phyloP scores from a whole-genome alignment of 53 echinoderm and acorn worm species.

The Holothuria leucospilota region DNA sequence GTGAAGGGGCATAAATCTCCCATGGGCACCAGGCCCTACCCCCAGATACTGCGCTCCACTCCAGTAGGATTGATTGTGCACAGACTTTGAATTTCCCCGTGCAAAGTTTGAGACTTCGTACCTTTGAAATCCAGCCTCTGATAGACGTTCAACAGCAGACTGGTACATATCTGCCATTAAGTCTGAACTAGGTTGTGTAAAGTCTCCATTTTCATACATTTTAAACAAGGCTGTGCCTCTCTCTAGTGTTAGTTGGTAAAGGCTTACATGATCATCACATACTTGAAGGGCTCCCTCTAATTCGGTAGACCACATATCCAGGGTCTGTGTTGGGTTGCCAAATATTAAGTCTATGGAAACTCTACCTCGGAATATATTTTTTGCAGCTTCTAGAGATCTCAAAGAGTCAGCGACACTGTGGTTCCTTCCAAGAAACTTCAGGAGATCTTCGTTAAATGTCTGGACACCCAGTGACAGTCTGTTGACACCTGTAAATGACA shows the following conservation, averaged over 20 bases:
- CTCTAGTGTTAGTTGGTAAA: conserved; percentile 94
- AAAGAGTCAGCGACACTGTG: conserved; percentile 77
- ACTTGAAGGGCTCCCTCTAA: conserved; percentile 55
- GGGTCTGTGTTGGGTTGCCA: conserved; percentile 79
- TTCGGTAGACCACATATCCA: conserved; percentile 72
- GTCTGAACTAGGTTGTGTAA: conserved; percentile 72
- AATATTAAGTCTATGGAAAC: conserved; percentile 85
- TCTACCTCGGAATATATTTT: conserved; percentile 73
- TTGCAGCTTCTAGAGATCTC: conserved; percentile 67
- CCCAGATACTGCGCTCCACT: conserved; percentile 89
- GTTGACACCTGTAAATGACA: conserved; percentile 75
- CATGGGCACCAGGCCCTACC: conserved; percentile 95
- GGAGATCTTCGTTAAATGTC: conserved; percentile 68
- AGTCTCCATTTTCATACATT: conserved; percentile 55
- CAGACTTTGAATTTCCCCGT: conserved; percentile 42
- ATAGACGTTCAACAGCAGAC: conserved; percentile 70
- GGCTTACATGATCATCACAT: conserved; percentile 83
- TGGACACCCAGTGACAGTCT: conserved; percentile 93
- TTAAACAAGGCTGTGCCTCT: conserved; percentile 81
- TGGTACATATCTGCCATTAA: conserved; percentile 85
- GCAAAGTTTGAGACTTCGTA: conserved; percentile 98
- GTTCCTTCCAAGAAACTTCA: conserved; percentile 79
- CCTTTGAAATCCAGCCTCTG: conserved; percentile 66
- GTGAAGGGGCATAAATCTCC: conserved; percentile 59
- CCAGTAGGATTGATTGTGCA: conserved; percentile 89